These are phyloP conservation scores for Thecophora atra DNA, from an alignment of 2,888 invertebrate species.

Conservation along the genomic window DNA sequence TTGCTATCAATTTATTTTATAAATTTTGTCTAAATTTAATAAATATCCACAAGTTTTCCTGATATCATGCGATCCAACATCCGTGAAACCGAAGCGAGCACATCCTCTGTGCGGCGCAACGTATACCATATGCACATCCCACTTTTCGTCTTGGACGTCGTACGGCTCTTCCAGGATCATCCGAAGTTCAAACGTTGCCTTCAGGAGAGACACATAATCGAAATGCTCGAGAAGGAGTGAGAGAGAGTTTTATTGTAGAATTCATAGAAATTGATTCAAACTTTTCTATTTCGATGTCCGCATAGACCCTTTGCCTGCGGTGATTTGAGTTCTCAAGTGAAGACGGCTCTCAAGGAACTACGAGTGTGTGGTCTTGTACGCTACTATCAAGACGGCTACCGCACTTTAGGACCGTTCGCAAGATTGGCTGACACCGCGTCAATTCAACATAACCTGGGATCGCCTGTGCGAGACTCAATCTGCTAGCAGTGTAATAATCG, in stretches of 20 bases:
- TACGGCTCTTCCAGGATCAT: conserved; percentile 62
- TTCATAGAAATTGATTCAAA: not conserved
- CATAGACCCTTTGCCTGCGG: conserved; percentile 59
- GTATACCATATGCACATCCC: conserved; percentile 59
- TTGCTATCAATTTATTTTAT: not conserved
- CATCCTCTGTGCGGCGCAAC: conserved; percentile 52
- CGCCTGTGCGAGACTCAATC: conserved; percentile 56
- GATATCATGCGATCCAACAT: conserved; percentile 51
- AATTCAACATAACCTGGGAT: conserved; percentile 57
- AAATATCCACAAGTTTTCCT: conserved; percentile 18
- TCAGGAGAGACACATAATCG: conserved; percentile 55
- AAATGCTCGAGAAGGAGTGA: conserved; percentile 60
- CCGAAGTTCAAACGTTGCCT: conserved; percentile 58
- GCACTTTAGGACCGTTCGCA: conserved; percentile 63
- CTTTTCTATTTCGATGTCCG: not conserved
- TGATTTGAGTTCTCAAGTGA: conserved; percentile 60
- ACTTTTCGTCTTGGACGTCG: conserved; percentile 60
- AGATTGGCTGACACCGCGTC: conserved; percentile 57
- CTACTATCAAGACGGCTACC: conserved; percentile 55
- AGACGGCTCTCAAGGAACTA: conserved; percentile 56
- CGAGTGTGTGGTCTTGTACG: conserved; percentile 58
- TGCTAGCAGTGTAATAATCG: conserved; percentile 48
- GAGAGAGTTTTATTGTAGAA: conserved; percentile 34
- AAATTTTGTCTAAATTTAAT: conserved; percentile 41
- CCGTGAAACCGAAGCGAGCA: conserved; percentile 54